Evolutionary conservation across 2,797 vertebrate genomes (phyloP), one percentile per base, ranked within the genome.

Genomic region (Harpagifer antarcticus): DNA sequence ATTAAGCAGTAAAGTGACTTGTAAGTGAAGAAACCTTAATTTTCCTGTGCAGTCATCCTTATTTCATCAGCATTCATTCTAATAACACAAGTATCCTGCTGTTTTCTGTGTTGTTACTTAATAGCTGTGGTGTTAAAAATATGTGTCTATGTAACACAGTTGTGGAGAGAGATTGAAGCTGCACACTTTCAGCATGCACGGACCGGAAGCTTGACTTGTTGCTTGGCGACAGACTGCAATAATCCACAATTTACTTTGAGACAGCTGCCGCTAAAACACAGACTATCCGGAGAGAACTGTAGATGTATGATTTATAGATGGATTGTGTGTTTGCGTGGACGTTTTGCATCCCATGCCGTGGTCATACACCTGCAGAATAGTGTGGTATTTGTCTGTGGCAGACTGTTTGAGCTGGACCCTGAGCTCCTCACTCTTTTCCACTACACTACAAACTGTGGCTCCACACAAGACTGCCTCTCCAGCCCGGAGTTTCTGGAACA

Each of bases 321-420:
- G 65, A 72, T 73, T 78, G 56, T 79, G 53, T 75, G 75, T 66
- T 73, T 55, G 73, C 60, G 50, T 77, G 52, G 27, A 55, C 81
- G 71, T 68, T 55, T 78, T 68, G 57, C 53, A 72, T 59, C 56
- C 48, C 44, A 2, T 66, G 40, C 76, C 40, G 13, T 61, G 44
- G 88, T 72, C 55, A n/a, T 57, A 64, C 45, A 72, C 47, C 42
- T 85, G 60, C 71, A 79, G 72, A 90, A 74, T 12, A 74, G 59
- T 69, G 65, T 76, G 75, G 42, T 85, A 7, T 91, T 85, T 91
- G 58, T 92, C 67, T 91, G 74, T 86, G 78, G 47, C 85, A 99
- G 98, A 89, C 89, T 99, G 74, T 98, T 99, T 94, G 96, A 98
- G 89, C 88, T 99, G 94, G 97, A 99, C 74, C 98, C 98, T 14